A percentile compares a stretch with the other conserved stretches of the same genome.
Evolutionary conservation across 2,888 invertebrate genomes (phyloP).

Genomic region (Ochropleura plecta): DNA sequence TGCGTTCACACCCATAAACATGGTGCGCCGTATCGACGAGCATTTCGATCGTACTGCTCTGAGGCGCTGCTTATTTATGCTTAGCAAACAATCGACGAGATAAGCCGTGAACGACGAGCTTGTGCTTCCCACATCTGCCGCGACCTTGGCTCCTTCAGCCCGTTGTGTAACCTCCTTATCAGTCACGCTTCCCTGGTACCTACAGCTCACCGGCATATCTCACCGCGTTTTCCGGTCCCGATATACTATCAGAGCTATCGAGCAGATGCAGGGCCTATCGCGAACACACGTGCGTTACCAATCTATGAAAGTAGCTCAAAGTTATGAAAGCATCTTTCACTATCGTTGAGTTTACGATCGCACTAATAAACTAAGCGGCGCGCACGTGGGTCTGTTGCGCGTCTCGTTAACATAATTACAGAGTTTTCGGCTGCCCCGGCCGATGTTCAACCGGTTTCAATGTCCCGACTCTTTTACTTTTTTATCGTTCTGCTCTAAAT

Average conservation of each 20-base stretch:
- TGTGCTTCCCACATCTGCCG: slow-evolving; percentile 89
- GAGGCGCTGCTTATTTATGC: slow-evolving; percentile 85
- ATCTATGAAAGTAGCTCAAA: slow-evolving; percentile 67
- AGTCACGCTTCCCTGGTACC: slow-evolving; percentile 85
- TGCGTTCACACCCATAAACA: slow-evolving; percentile 86
- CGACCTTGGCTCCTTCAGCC: slow-evolving; percentile 87
- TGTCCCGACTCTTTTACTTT: slow-evolving; percentile 76
- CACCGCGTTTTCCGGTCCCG: slow-evolving; percentile 86
- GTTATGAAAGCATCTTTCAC: slow-evolving; percentile 78
- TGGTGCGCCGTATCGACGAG: slow-evolving; percentile 75
- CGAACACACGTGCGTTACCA: slow-evolving; percentile 70
- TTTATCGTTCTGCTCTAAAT: slow-evolving; percentile 80
- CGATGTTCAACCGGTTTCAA: slow-evolving; percentile 84
- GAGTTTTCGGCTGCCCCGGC: slow-evolving; percentile 81
- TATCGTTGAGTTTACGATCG: slow-evolving; percentile 78
- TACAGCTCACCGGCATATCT: slow-evolving; percentile 82
- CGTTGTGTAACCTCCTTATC: slow-evolving; percentile 88
- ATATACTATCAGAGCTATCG: slow-evolving; percentile 80
- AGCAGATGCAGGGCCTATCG: slow-evolving; percentile 74
- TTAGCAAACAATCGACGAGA: slow-evolving; percentile 85
- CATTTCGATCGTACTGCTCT: slow-evolving; percentile 73
- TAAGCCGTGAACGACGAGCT: slow-evolving; percentile 86
- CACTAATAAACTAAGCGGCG: slow-evolving; percentile 70
- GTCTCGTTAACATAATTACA: slow-evolving; percentile 86
- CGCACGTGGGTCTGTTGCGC: slow-evolving; percentile 77